A percentile compares a stretch with the other conserved stretches of the same genome.
These are phyloP conservation scores for Neoniphon sammara DNA, from an alignment of 2,797 vertebrate genomes.

Conservation along the genomic window DNA sequence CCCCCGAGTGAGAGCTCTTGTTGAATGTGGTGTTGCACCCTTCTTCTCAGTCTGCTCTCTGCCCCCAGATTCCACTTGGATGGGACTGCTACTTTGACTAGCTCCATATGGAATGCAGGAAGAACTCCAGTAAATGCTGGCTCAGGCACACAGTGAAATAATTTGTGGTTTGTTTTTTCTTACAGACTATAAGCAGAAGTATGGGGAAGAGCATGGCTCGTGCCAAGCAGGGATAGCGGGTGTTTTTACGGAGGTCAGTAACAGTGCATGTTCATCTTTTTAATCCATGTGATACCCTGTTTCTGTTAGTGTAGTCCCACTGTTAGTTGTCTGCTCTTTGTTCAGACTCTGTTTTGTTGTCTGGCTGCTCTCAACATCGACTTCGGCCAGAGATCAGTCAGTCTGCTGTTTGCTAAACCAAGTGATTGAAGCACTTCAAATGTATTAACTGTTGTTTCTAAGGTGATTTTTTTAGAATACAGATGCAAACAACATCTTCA, in stretches of 20 bases:
- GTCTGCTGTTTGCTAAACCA: slow-evolving; percentile 6
- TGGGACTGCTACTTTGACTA: slow-evolving; percentile 79
- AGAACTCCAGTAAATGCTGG: slow-evolving; percentile 84
- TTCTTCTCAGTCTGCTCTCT: slow-evolving; percentile 66
- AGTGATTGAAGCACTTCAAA: slow-evolving; percentile 18
- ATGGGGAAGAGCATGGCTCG: slow-evolving; percentile 98
- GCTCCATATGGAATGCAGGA: slow-evolving; percentile 85
- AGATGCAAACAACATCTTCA: no score
- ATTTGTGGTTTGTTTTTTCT: slow-evolving; percentile 83
- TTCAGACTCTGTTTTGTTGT: slow-evolving; percentile 12
- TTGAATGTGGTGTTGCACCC: slow-evolving; percentile 67
- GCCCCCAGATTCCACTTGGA: slow-evolving; percentile 78
- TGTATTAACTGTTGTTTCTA: not conserved
- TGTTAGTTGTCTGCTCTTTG: slow-evolving; percentile 26
- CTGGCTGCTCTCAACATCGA: slow-evolving; percentile 10
- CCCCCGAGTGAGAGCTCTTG: slow-evolving; percentile 61
- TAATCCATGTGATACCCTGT: slow-evolving; percentile 45
- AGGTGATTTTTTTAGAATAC: no score
- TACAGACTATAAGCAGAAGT: slow-evolving; percentile 98
- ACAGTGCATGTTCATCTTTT: slow-evolving; percentile 57
- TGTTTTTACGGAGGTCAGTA: slow-evolving; percentile 94
- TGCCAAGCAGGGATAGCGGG: slow-evolving; percentile 98
- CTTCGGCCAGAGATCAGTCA: slow-evolving; percentile 5
- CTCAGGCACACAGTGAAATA: slow-evolving; percentile 80
- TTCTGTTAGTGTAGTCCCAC: slow-evolving; percentile 22